Percentiles rank a stretch among this genome's conserved stretches.
Evolutionary conservation across 2,888 invertebrate genomes (phyloP).

Genomic region (Suillia variegata): DNA sequence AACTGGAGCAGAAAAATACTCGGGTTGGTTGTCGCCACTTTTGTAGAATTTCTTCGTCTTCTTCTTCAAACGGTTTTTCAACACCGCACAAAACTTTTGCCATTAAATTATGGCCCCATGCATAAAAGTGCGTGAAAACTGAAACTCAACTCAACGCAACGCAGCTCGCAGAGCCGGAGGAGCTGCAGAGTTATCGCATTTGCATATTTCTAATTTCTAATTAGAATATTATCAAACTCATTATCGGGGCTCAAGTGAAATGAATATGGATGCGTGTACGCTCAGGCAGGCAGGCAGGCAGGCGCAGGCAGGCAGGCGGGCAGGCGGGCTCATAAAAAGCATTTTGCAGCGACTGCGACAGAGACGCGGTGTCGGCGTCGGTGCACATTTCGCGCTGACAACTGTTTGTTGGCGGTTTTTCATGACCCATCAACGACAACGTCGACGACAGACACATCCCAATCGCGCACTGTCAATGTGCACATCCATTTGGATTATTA

Average conservation of each 20-base stretch:
- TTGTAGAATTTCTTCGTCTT: not conserved
- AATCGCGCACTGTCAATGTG: not conserved
- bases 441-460: not conserved
- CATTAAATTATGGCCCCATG: slow-evolving; percentile 2
- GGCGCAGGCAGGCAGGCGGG: too few species aligned
- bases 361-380: not conserved
- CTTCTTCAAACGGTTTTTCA: not conserved
- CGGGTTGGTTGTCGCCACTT: too few species aligned
- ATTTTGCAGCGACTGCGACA: too few species aligned
- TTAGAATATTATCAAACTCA: slow-evolving; percentile 2
- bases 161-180: too few species aligned
- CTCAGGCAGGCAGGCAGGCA: too few species aligned
- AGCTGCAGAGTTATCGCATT: not conserved
- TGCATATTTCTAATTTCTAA: slow-evolving; percentile 7
- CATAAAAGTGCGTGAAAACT: slow-evolving; percentile 7
- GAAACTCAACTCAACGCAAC: not conserved
- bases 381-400: not conserved
- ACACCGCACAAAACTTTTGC: slow-evolving; percentile 1
- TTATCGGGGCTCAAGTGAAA: slow-evolving; percentile 3
- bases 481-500: not conserved
- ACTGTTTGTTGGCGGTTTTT: not conserved
- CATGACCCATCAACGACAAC: not conserved
- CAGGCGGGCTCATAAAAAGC: not conserved
- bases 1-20: too few species aligned
- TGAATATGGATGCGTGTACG: not conserved